Conservation (phyloP, 2,797 vertebrate species). For the Eulemur albifrons region DNA sequence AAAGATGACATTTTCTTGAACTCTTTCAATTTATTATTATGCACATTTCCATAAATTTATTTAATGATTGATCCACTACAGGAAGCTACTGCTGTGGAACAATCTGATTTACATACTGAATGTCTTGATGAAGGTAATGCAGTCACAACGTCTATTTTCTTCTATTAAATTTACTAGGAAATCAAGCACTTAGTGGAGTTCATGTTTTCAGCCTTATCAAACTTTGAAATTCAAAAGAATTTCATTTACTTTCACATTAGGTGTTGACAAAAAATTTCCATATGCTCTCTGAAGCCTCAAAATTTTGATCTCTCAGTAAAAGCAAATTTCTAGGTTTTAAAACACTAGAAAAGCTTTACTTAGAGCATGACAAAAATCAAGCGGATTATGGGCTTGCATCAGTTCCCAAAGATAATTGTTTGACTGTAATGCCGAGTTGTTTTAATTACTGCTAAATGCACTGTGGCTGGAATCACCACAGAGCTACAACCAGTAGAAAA, state of each 20-base stretch:
- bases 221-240: not conserved
- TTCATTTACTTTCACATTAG: not conserved
- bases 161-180: constrained; percentile 41
- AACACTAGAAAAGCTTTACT: constrained; percentile 51
- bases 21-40: not conserved
- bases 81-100: not conserved
- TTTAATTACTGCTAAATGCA: constrained; percentile 64
- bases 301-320: constrained; percentile 39
- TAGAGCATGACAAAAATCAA: constrained; percentile 55
- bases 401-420: constrained; percentile 66
- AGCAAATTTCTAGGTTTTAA: constrained; percentile 48
- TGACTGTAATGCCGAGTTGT: constrained; percentile 58
- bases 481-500: constrained; percentile 41
- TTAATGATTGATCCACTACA: not conserved
- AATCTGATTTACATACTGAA: not conserved
- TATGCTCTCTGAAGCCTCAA: constrained; percentile 21
- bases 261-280: not conserved
- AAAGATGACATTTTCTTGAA: not conserved
- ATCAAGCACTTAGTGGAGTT: constrained; percentile 11
- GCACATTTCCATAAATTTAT: constrained; percentile 7
- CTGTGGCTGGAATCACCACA: constrained; percentile 25
- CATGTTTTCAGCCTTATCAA: constrained; percentile 11
- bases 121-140: not conserved
- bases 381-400: constrained; percentile 57
- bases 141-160: not conserved